Percentiles rank a stretch among this genome's conserved stretches.
Evolutionary conservation across 1,140 invertebrate species (phyloP).

Genomic region (Drosophila grimshawi): DNA sequence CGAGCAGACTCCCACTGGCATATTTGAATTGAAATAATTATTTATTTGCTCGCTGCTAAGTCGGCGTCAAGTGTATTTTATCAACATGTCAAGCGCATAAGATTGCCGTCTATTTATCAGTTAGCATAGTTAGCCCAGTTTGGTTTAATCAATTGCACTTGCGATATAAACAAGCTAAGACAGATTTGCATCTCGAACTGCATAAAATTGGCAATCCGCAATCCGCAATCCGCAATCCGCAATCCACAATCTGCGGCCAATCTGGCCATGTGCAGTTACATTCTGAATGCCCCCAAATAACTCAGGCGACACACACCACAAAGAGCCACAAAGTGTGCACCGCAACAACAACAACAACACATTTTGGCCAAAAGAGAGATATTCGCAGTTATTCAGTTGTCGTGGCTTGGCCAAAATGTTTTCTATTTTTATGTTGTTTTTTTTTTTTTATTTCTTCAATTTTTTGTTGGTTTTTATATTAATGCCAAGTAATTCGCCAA

Average conservation of each 20-base stretch:
- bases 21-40: no score
- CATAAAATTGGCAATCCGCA: neutral
- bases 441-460: conserved; percentile 8
- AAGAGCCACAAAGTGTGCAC: neutral
- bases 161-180: no score
- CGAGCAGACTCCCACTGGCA: no score
- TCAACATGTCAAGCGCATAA: no score
- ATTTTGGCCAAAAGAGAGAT: conserved; percentile 5
- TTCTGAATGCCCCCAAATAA: conserved; percentile 16
- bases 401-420: conserved; percentile 14
- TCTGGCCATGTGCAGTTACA: conserved; percentile 7
- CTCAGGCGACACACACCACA: conserved; percentile 12
- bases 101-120: no score
- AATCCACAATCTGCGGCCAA: neutral
- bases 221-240: neutral
- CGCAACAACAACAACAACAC: neutral
- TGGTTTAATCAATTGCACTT: no score
- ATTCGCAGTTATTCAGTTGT: conserved; percentile 20
- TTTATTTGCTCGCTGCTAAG: no score
- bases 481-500: conserved; percentile 58
- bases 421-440: conserved; percentile 11
- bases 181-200: neutral
- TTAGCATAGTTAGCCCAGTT: no score
- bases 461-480: conserved; percentile 30
- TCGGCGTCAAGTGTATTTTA: no score